These are phyloP conservation scores for Rotaria socialis DNA, from an alignment of 2,888 invertebrate species.

Conservation along the genomic window DNA sequence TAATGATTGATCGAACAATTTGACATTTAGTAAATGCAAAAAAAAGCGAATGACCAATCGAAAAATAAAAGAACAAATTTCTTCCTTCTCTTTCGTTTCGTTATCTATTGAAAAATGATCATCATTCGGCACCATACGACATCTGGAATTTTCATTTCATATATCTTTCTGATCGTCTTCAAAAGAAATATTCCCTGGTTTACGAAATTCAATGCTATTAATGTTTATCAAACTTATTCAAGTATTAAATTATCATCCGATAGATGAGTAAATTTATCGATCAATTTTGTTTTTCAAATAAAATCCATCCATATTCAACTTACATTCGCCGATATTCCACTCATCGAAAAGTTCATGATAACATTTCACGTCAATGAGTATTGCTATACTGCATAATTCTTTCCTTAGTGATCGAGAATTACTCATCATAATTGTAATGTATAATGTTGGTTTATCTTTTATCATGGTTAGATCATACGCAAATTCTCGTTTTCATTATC, in stretches of 20 bases:
- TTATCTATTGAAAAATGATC: not conserved
- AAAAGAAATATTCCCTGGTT: too few species aligned
- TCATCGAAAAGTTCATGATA: too few species aligned
- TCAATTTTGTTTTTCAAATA: too few species aligned
- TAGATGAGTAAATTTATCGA: too few species aligned
- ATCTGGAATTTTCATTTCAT: not conserved
- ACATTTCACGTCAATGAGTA: too few species aligned
- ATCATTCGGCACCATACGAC: constrained; percentile 1
- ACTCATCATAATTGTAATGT: not conserved
- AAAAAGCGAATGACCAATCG: not conserved
- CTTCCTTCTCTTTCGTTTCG: not conserved
- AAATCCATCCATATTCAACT: too few species aligned
- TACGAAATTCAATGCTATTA: too few species aligned
- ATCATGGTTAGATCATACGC: not conserved
- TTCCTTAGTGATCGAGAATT: not conserved
- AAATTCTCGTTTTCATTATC: not conserved
- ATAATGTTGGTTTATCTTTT: not conserved
- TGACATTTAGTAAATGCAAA: not conserved
- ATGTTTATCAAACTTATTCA: too few species aligned
- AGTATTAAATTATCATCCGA: too few species aligned
- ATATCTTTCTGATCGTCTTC: too few species aligned
- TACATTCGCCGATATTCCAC: too few species aligned
- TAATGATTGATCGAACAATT: not conserved
- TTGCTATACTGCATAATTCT: too few species aligned
- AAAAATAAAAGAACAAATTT: not conserved